Evolutionary conservation across 2,888 invertebrate genomes (phyloP), one percentile per base, ranked within the genome.

Genomic region (Ophraella communa): DNA sequence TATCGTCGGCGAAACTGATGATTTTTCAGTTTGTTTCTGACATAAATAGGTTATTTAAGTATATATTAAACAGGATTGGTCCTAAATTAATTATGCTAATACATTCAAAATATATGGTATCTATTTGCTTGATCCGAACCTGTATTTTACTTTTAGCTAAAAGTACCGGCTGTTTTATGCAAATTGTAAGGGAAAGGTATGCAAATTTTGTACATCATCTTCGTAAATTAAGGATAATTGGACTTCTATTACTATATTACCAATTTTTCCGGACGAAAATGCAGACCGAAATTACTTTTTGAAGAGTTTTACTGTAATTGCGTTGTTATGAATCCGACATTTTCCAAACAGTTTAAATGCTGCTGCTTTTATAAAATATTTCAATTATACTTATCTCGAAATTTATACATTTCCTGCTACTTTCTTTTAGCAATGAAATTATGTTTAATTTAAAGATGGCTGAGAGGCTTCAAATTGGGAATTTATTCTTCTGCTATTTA

Each of bases 211-310:
- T 51, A 51, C 24, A n/a, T 49, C 49, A 49, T 49, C 14, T 14
- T 18, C 17, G 45, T 27, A 24, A 24, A 51, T 51, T 27, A 27
- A 51, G 14, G n/a, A 51, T 51, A 24, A 51, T 51, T 27, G 27
- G 27, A 51, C 39, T 24, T 11, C 49, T 30, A 27, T 51, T 24
- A 27, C 27, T 51, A 51, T 47, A 47, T 47, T 47, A 47, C 21
- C 21, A 21, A 47, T 47, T 47, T 47, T 47, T 47, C 47, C 17
- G n/a, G 47, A 24, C 49, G 49, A 51, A 51, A 51, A 49, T n/a
- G 44, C 2, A 18, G 11, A 44, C 17, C 17, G 20, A 44, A 44
- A 20, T 21, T 21, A n/a, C 45, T n/a, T 21, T 21, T 7, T 11
- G 21, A n/a, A 21, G 21, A 11, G 45, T 17, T 14, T 39, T 39